These are phyloP conservation scores for Psilopogon haemacephalus DNA, from an alignment of 2,113 vertebrate genomes.

Conservation along the genomic window DNA sequence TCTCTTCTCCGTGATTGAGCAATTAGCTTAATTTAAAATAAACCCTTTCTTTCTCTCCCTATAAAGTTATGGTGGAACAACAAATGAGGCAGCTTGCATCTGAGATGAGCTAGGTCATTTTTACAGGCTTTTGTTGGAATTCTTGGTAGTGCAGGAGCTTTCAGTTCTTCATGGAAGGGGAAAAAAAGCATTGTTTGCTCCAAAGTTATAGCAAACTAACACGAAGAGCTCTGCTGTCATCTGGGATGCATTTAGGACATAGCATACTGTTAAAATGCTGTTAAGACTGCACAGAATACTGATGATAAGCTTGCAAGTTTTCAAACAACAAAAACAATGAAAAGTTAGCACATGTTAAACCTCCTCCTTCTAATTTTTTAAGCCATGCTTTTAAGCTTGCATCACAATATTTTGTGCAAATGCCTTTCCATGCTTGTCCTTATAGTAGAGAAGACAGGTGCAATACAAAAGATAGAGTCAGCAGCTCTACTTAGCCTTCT, in stretches of 20 bases:
- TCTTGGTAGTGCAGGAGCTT: constrained; percentile 17
- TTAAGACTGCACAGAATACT: not conserved
- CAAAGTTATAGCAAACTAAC: not conserved
- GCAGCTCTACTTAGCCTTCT: not conserved
- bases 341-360: not conserved
- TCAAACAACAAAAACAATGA: not conserved
- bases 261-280: not conserved
- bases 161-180: not conserved
- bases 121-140: not conserved
- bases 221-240: not conserved
- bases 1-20: not conserved
- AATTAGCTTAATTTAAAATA: constrained; percentile 29
- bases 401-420: not conserved
- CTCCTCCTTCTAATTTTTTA: not conserved
- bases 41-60: not conserved
- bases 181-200: constrained; percentile 4
- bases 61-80: not conserved
- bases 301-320: not conserved
- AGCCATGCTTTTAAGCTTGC: not conserved
- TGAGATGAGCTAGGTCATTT: not conserved
- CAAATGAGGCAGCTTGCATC: not conserved
- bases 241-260: not conserved
- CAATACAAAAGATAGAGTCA: not conserved
- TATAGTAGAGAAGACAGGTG: not conserved
- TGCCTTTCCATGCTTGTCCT: not conserved